Base-by-base conservation (phyloP, 2,113 vertebrate genomes). In the Arizona elegans region DNA sequence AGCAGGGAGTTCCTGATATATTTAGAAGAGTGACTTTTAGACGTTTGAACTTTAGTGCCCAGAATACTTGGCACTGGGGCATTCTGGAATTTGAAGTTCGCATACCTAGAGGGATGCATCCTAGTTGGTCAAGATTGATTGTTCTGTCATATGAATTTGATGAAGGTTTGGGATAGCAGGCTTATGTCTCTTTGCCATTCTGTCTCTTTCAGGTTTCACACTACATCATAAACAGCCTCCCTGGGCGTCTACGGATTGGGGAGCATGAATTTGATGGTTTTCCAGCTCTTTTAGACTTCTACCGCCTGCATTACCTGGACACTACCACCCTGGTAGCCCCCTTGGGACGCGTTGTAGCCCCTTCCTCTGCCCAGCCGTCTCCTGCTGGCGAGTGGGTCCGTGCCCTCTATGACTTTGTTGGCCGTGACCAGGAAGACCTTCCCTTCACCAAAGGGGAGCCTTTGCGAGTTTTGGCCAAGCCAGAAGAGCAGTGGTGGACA, bases 171-270 rank as follows among this genome's bases (percentile, higher is more conserved):
- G 33, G 29, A 29, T 11, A 1, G 53, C 9, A 29, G n/a, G 15
- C 17, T 19, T 17, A 7, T 7, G 7, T 8, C 52, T 24, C 62
- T 62, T 21, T 58, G 21, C 33, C 11, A 5, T 88, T 50, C 21
- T 75, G 2, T 75, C 33, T 43, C 47, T 53, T 23, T 15, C 87
- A 88, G 86, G 89, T 89, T 2, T 91, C 93, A 43, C 93, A 92
- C 65, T 91, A 91, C 65, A 93, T 93, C 92, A 88, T 92, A 8
- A 94, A 91, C 75, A 92, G 89, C 86, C 92, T 92, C n/a, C 93
- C 93, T 3, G 91, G 90, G 13, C 88, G 89, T 3, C 54, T 92
- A 1, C 89, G 86, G 54, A 91, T 93, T 10, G 89, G 92, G 47
- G 91, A 90, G 43, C 92, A 91, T 24, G 91, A 90, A 8, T 93